Conservation (phyloP, 2,113 vertebrate species). For the Mus musculus region DNA sequence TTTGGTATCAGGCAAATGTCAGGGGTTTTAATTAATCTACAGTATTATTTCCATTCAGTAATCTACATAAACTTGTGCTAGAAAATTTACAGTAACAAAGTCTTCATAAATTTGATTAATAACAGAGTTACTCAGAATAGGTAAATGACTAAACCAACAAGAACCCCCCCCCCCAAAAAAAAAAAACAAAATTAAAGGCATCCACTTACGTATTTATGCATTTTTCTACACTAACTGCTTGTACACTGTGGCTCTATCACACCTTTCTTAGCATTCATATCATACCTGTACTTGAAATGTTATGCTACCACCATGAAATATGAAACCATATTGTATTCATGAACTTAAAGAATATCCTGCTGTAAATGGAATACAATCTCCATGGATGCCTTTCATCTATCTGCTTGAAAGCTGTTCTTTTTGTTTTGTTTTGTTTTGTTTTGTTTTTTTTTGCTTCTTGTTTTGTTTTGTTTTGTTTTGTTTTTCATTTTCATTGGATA, state of each 20-base stretch:
- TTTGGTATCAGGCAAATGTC: neutral
- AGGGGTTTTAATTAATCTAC: neutral
- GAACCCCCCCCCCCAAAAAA: neutral
- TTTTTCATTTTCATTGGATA: neutral
- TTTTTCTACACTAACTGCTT: neutral
- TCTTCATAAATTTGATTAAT: neutral
- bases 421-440: neutral
- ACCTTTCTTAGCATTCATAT: neutral
- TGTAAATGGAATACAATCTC: neutral
- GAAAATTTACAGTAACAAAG: neutral
- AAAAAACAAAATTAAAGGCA: neutral
- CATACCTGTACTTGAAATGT: neutral
- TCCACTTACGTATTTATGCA: neutral
- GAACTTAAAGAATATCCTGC: neutral
- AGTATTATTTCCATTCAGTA: too few species aligned
- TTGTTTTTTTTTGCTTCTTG: accelerated
- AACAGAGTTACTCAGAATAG: neutral
- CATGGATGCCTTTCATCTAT: too few species aligned
- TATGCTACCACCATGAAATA: neutral
- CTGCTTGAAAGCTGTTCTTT: neutral
- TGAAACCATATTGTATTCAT: neutral
- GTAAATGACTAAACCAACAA: neutral
- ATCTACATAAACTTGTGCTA: neutral
- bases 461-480: too few species aligned
- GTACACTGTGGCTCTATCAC: neutral